phyloP scores from a whole-genome alignment of 2,113 vertebrate genomes.

The Plecturocebus donacophilus region DNA sequence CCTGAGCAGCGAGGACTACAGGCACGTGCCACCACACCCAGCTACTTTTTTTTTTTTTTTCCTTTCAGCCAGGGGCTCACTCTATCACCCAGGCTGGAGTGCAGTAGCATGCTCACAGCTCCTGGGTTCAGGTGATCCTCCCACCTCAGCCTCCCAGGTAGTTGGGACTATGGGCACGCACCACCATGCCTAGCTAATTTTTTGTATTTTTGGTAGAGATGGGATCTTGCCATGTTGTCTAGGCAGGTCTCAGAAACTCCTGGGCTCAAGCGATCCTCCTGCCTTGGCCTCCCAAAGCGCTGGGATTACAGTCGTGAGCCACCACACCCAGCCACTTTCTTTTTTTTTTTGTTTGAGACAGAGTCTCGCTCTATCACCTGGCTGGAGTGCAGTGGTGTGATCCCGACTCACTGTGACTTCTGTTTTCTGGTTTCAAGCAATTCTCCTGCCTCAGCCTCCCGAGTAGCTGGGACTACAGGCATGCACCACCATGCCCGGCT shows the following conservation, averaged over 20 bases:
- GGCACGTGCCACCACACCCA: background rate
- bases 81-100: background rate
- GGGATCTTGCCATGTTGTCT: background rate
- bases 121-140: background rate
- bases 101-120: background rate
- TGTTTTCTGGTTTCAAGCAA: too few species aligned
- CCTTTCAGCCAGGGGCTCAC: background rate
- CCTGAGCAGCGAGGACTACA: background rate
- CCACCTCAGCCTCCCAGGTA: background rate
- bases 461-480: too few species aligned
- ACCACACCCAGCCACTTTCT: background rate
- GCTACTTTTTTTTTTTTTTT: background rate
- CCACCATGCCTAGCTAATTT: background rate
- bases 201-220: background rate
- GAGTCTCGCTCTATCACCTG: too few species aligned
- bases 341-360: too few species aligned
- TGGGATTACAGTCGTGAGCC: background rate
- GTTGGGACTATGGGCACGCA: background rate
- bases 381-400: too few species aligned
- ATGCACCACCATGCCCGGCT: accelerated
- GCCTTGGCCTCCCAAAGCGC: background rate
- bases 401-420: too few species aligned
- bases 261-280: background rate
- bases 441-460: too few species aligned
- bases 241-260: background rate